Conservation (phyloP, 2,888 invertebrate species). For the Cordilura impudica region DNA sequence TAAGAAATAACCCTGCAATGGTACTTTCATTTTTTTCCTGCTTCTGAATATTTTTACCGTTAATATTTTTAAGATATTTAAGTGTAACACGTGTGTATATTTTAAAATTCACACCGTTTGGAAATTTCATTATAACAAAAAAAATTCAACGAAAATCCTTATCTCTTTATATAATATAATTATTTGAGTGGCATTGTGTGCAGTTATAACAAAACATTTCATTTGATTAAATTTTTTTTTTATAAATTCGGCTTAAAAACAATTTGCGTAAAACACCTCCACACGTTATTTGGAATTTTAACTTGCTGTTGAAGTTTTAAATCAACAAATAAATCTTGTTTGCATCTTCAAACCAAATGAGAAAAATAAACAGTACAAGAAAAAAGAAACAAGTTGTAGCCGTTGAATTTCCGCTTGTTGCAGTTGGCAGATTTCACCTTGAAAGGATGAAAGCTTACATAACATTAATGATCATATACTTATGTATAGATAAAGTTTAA, state of each 20-base stretch:
- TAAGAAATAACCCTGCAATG: too few relatives aligned
- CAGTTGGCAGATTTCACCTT: slow-evolving; percentile 56
- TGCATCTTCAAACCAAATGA: slow-evolving; percentile 25
- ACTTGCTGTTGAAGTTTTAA: slow-evolving; percentile 44
- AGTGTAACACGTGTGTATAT: too few relatives aligned
- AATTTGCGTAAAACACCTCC: slow-evolving; percentile 50
- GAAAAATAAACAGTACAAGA: background rate
- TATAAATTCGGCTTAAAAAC: slow-evolving; percentile 5
- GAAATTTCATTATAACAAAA: too few relatives aligned
- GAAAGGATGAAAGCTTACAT: slow-evolving; percentile 60
- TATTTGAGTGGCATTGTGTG: slow-evolving; percentile 42
- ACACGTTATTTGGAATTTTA: slow-evolving; percentile 47
- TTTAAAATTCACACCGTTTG: too few relatives aligned
- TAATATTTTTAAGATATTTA: too few relatives aligned
- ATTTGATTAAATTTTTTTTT: slow-evolving; percentile 19
- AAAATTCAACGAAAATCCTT: too few relatives aligned
- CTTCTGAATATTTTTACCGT: too few relatives aligned
- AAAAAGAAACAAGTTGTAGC: slow-evolving; percentile 48
- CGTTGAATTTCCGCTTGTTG: slow-evolving; percentile 53
- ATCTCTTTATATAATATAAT: slow-evolving; percentile 47
- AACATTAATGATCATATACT: slow-evolving; percentile 31
- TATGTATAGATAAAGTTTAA: too few relatives aligned
- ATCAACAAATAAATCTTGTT: slow-evolving; percentile 54
- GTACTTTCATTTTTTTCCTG: too few relatives aligned
- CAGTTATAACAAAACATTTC: slow-evolving; percentile 12